Evolutionary conservation across 2,888 invertebrate genomes (phyloP).

Genomic region (Ectobius pallidus): DNA sequence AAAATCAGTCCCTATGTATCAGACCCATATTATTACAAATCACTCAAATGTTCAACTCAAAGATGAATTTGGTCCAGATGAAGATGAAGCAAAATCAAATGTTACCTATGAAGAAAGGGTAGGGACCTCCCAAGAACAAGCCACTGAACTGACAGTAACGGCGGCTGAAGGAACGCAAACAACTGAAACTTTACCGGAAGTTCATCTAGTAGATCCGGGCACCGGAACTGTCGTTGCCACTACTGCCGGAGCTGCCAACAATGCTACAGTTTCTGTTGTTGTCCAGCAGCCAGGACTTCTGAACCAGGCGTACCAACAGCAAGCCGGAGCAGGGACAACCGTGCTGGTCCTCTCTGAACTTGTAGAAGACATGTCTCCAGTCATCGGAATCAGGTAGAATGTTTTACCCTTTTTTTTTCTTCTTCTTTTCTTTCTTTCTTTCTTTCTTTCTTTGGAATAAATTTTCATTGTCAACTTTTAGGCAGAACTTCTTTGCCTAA

Average conservation of each 20-base stretch:
- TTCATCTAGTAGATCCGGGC: conserved; percentile 53
- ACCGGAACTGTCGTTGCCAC: conserved; percentile 58
- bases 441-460: not conserved
- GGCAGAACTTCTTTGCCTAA: too few species aligned
- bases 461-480: too few species aligned
- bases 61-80: conserved; percentile 48
- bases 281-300: conserved; percentile 48
- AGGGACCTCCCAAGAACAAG: conserved; percentile 52
- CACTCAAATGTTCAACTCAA: conserved; percentile 23
- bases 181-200: conserved; percentile 52
- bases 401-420: too few species aligned
- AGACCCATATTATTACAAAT: conserved; percentile 16
- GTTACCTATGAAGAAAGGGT: conserved; percentile 11
- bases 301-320: conserved; percentile 46
- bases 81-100: not conserved
- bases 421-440: not conserved
- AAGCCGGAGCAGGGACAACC: conserved; percentile 56
- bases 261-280: conserved; percentile 56
- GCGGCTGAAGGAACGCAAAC: conserved; percentile 52
- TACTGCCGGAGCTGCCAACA: conserved; percentile 45
- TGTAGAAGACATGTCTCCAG: conserved; percentile 72
- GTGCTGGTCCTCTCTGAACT: conserved; percentile 76
- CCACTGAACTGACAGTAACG: not conserved
- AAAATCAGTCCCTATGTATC: not conserved
- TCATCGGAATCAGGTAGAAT: conserved; percentile 70